Evolutionary conservation across 2,113 vertebrate species (phyloP).

Genomic region (Mus musculus): DNA sequence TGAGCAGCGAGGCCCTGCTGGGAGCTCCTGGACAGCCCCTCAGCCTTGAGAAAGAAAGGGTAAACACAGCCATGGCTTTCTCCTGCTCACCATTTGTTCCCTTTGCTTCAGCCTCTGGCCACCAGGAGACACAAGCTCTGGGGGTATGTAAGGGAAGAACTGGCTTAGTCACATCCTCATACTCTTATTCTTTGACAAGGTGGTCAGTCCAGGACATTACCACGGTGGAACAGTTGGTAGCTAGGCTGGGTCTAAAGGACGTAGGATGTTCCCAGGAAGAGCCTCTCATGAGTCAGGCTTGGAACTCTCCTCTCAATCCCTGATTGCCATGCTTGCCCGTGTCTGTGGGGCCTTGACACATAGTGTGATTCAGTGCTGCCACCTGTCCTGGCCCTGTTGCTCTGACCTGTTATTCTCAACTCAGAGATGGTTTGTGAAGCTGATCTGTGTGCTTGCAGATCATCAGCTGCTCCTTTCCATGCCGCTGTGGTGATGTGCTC

Average conservation of each 20-base stretch:
- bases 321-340: neutral
- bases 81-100: neutral
- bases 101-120: neutral
- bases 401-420: neutral
- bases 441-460: neutral
- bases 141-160: neutral
- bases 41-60: neutral
- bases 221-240: neutral
- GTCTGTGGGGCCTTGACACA: neutral
- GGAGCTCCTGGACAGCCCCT: neutral
- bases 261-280: neutral
- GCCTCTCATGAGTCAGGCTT: neutral
- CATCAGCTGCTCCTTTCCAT: neutral
- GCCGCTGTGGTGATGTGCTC: neutral
- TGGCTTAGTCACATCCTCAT: neutral
- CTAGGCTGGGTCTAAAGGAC: neutral
- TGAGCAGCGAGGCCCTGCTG: constrained; percentile 59
- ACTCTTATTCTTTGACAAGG: neutral
- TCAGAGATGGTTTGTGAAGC: neutral
- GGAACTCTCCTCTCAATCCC: neutral
- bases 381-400: neutral
- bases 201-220: neutral
- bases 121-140: neutral
- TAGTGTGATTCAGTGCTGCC: neutral
- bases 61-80: neutral